Conservation (phyloP, 2,113 vertebrate species). For the Connochaetes taurinus region DNA sequence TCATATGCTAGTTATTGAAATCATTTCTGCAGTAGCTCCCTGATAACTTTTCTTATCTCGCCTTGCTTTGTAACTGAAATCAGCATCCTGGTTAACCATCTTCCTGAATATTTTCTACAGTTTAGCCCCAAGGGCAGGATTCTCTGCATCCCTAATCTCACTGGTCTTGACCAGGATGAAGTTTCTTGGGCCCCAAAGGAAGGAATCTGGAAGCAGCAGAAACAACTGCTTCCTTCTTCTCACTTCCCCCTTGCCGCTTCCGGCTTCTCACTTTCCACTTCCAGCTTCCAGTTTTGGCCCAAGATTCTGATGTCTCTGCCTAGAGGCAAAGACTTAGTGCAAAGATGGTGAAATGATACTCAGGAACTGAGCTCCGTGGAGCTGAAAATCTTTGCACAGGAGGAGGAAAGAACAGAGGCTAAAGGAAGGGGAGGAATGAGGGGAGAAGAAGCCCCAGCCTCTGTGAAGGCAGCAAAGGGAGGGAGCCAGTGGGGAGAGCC, state of each 20-base stretch:
- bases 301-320: background rate
- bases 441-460: background rate
- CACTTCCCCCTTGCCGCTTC: background rate
- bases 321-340: background rate
- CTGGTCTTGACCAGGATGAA: background rate
- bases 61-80: background rate
- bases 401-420: background rate
- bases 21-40: background rate
- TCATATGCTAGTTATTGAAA: background rate
- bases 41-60: background rate
- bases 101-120: background rate
- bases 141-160: background rate
- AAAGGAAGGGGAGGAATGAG: background rate
- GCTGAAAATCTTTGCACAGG: background rate
- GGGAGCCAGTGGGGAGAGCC: background rate
- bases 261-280: background rate
- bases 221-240: background rate
- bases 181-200: background rate
- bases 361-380: background rate
- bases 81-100: background rate
- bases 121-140: background rate
- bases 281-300: background rate
- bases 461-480: background rate
- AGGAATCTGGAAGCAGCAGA: background rate
- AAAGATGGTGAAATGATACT: background rate